phyloP scores from a whole-genome alignment of 1,140 invertebrate species.

The Heliconius himera region DNA sequence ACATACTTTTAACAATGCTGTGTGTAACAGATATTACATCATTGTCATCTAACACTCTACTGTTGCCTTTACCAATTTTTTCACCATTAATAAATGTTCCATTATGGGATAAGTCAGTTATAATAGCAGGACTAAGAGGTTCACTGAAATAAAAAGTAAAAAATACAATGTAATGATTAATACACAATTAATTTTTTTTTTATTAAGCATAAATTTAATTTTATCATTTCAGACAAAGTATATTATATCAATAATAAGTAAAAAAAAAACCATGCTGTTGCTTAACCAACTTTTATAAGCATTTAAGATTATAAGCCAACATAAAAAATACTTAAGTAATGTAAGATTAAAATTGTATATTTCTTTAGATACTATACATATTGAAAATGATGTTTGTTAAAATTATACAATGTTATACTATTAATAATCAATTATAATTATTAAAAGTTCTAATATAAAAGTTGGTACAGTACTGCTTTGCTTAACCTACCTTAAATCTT shows the following conservation, averaged over 20 bases:
- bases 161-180: not conserved
- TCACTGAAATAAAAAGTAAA: conserved; percentile 63
- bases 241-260: not conserved
- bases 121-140: conserved; percentile 63
- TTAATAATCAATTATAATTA: no score
- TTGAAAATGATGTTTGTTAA: no score
- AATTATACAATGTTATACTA: no score
- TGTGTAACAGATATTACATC: conserved; percentile 84
- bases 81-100: conserved; percentile 87
- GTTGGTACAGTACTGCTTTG: not conserved
- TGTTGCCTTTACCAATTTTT: conserved; percentile 84
- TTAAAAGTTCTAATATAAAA: no score
- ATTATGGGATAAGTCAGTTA: conserved; percentile 87
- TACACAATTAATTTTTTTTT: no score
- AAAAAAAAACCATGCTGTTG: not conserved
- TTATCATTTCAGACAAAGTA: no score
- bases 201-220: no score
- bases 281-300: not conserved
- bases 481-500: conserved; percentile 71
- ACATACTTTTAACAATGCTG: conserved; percentile 80
- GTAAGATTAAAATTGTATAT: no score
- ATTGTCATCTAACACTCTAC: conserved; percentile 83
- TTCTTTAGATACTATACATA: no score
- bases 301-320: no score
- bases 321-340: no score